Percentiles rank a stretch among this genome's conserved stretches.
Conservation (phyloP, 2,113 vertebrate genomes). For the Mirounga angustirostris region DNA sequence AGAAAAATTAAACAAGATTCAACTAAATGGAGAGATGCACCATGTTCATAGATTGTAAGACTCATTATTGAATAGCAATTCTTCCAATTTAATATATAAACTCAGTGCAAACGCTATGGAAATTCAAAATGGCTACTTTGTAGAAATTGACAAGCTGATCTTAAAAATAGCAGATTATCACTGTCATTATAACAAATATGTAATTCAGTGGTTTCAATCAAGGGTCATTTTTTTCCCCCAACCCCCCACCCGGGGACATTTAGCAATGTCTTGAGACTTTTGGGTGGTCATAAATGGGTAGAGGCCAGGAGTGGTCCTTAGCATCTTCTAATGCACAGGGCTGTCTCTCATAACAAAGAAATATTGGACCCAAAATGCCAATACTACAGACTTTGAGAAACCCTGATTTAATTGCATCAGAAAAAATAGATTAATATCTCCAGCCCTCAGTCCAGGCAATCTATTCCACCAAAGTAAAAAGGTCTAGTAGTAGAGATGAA, state of each 20-base stretch:
- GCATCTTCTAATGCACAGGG: background rate
- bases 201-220: background rate
- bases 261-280: background rate
- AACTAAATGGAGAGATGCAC: background rate
- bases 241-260: rapidly evolving
- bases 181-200: background rate
- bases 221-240: background rate
- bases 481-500: background rate
- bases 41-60: background rate
- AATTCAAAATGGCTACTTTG: background rate
- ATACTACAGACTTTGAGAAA: background rate
- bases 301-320: background rate
- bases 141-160: background rate
- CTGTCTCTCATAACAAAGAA: background rate
- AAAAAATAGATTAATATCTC: background rate
- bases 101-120: background rate
- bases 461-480: background rate
- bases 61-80: background rate
- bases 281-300: background rate
- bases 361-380: background rate
- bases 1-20: constrained; percentile 1
- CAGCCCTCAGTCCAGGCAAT: background rate
- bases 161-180: background rate
- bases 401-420: background rate
- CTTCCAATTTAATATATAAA: background rate